These are phyloP conservation scores for Hemiprocne comata DNA, from an alignment of 2,113 vertebrate species.

Conservation along the genomic window DNA sequence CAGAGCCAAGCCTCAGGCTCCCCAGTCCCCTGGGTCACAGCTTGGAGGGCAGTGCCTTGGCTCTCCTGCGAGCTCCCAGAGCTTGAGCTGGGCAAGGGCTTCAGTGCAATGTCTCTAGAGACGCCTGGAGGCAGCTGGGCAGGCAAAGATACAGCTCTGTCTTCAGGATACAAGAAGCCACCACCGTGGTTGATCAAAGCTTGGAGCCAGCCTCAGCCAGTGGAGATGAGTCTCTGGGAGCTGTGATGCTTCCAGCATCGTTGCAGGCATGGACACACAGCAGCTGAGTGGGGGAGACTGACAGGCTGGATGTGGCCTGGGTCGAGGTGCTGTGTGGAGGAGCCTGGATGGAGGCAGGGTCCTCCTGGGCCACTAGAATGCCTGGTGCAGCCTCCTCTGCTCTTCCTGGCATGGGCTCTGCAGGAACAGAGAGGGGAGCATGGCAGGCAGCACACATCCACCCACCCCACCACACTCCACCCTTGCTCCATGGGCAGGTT, in stretches of 20 bases:
- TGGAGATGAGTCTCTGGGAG: background rate
- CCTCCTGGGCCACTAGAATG: background rate
- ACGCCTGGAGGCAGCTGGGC: background rate
- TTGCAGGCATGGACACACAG: background rate
- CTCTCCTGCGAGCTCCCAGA: background rate
- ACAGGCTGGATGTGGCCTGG: background rate
- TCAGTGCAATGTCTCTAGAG: background rate
- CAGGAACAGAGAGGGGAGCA: fast-evolving
- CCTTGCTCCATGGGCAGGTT: background rate
- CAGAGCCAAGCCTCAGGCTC: background rate
- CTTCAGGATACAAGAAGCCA: background rate
- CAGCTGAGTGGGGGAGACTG: background rate
- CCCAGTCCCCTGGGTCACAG: background rate
- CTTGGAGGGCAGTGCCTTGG: background rate
- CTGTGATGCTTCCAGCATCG: background rate
- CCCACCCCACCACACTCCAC: background rate
- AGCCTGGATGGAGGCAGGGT: background rate
- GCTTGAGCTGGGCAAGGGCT: background rate
- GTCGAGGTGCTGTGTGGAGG: background rate
- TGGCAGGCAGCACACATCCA: background rate
- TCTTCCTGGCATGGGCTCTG: background rate
- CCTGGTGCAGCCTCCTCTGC: constrained; percentile 13
- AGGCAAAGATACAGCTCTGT: background rate
- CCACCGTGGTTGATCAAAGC: background rate
- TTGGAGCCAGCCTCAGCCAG: background rate